Percentiles rank a stretch among this genome's conserved stretches.
Evolutionary conservation across 2,797 vertebrate genomes (phyloP).

Genomic region (Diplodus puntazzo): DNA sequence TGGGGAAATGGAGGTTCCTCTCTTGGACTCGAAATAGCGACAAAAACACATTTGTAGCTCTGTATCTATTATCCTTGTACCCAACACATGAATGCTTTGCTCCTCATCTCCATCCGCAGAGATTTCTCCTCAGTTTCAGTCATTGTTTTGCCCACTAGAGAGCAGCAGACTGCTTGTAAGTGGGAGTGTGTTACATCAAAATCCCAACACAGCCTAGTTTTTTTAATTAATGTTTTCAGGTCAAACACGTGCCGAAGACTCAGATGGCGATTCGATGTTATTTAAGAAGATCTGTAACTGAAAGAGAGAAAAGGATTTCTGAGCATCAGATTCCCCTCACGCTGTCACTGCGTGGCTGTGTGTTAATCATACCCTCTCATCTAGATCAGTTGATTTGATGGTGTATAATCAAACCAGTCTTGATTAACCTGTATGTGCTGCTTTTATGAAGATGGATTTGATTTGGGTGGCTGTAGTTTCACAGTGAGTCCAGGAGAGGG

Average conservation of each 20-base stretch:
- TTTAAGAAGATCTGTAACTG: slow-evolving; percentile 68
- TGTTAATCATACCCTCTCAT: background rate
- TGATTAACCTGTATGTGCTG: background rate
- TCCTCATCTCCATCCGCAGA: slow-evolving; percentile 21
- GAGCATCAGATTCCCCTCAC: background rate
- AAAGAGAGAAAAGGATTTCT: slow-evolving; percentile 1
- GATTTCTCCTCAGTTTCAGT: slow-evolving; percentile 34
- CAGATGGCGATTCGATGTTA: slow-evolving; percentile 65
- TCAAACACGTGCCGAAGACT: slow-evolving; percentile 67
- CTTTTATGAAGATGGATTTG: slow-evolving; percentile 8
- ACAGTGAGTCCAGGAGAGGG: slow-evolving; percentile 26
- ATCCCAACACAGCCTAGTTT: slow-evolving; percentile 70
- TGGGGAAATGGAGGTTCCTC: background rate
- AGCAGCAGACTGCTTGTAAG: slow-evolving; percentile 59
- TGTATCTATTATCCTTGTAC: slow-evolving; percentile 8
- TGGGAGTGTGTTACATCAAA: slow-evolving; percentile 48
- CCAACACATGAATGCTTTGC: slow-evolving; percentile 5
- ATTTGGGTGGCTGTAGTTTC: slow-evolving; percentile 32
- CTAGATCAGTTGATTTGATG: slow-evolving; percentile 3
- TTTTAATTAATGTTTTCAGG: slow-evolving; percentile 85
- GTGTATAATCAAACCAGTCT: background rate
- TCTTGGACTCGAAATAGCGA: background rate
- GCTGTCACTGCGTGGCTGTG: background rate
- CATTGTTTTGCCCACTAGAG: slow-evolving; percentile 64
- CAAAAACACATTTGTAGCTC: slow-evolving; percentile 11